Base-by-base conservation (phyloP, 2,113 vertebrate species). In the Zosterops hypoxanthus region DNA sequence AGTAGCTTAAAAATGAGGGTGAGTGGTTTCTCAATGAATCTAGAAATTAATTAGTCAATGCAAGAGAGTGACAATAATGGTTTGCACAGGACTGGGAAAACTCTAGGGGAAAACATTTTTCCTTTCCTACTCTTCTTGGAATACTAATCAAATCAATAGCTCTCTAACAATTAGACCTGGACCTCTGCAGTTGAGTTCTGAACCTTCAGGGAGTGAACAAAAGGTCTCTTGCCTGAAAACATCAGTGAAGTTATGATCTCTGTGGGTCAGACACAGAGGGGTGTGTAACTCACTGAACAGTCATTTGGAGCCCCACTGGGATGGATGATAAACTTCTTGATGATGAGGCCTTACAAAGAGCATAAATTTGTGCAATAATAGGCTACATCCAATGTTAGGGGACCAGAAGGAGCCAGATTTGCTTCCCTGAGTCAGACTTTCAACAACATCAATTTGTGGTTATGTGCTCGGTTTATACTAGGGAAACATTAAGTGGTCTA, bases 321-420 rank as follows among this genome's bases (percentile, higher is more conserved):
- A 29, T 15, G n/a, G 50, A 13, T 28, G 59, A 47, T 8, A 19
- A 25, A 34, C 13, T 72, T 25, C 11, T 20, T 56, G 21, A 39
- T 2, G 3, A 23, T 5, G 29, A 69, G 8, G 22, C 46, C 55
- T 11, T n/a, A 6, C 18, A 11, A 10, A 73, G 59, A 70, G 12
- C 14, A 5, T 23, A 19, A 15, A 56, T 72, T 28, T 68, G 25
- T 61, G 59, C 46, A 34, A 1, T 11, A 22, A 49, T 5, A 12
- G 11, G 24, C 53, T 36, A 4, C 64, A 49, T 8, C 44, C 20
- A 69, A 6, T 0, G 0, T 26, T 19, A 41, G 33, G 28, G 22
- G 31, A 70, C 8, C 59, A 78, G 66, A 47, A 77, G 42, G 59
- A 81, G 24, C 19, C 66, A 52, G 25, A 8, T 82, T 63, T 59